Base-by-base conservation (phyloP, 2,113 vertebrate species). In the Percopsis transmontana region DNA sequence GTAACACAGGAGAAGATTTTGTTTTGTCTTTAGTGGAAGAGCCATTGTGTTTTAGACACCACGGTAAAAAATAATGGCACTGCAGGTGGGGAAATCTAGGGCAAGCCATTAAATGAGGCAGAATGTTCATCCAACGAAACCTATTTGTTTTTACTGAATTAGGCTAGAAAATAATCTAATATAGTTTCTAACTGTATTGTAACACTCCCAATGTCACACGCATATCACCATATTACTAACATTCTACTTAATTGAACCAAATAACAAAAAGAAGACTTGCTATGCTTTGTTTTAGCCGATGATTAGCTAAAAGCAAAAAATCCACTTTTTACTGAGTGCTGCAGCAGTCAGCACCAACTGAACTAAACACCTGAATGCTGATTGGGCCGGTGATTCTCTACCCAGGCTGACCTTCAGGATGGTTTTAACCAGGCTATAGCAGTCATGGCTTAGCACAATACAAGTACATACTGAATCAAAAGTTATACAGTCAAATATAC, bases 41-140 rank as follows among this genome's bases (percentile, higher is more conserved):
- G 58, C 6, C 21, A 62, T 65, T 66, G 58, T 12, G 55, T 76
- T 80, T 84, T 74, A 77, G 68, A 73, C 61, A 65, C 24, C 62
- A 54, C 2, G 8, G 69, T 68, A 70, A 76, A 70, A 72, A 89
- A 83, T 39, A 79, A 77, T 59, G 62, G 33, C 58, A 74, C 72
- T 76, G 74, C 76, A 86, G 88, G 79, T 88, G 79, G 60, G 58
- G 45, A 69, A 89, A 88, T 84, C 73, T 88, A 72, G 88, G 83
- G 61, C 85, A 72, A 81, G 61, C 45, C 57, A 81, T 80, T 72
- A 84, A 48, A 77, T 50, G 59, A 70, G 59, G 62, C 62, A 58
- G 39, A 38, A 77, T 54, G 52, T 76, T 74, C 60, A 66, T 74
- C 41, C 45, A 61, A 40, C 11, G 68, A 64, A 69, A 81, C 56